phyloP scores from a whole-genome alignment of 2,888 invertebrate species.

The Venusia cambrica region DNA sequence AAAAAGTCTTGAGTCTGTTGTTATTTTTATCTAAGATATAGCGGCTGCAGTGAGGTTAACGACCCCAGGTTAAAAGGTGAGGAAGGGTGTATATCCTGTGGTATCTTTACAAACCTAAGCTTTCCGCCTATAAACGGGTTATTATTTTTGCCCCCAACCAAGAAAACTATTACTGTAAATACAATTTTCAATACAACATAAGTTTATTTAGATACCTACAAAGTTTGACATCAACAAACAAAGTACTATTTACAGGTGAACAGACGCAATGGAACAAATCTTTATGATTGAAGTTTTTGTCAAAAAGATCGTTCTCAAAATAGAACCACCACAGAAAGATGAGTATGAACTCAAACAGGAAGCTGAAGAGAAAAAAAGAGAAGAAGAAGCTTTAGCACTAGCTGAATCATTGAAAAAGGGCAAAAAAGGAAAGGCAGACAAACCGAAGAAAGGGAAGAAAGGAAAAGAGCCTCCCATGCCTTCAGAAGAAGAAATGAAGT shows the following conservation, averaged over 20 bases:
- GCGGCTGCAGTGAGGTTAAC: constrained; percentile 16
- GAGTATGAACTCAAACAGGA: constrained; percentile 64
- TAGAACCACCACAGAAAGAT: constrained; percentile 69
- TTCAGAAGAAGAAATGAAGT: constrained; percentile 73
- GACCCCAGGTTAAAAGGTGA: constrained; percentile 21
- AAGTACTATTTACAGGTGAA: no score
- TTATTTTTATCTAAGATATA: no score
- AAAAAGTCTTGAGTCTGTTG: no score
- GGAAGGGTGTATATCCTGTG: constrained; percentile 16
- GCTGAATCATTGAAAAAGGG: constrained; percentile 50
- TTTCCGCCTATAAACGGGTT: constrained; percentile 18
- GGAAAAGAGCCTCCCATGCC: constrained; percentile 63
- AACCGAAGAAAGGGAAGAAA: constrained; percentile 49
- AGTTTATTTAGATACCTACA: no score
- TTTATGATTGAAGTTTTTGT: constrained; percentile 74
- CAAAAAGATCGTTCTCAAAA: constrained; percentile 64
- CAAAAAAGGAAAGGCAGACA: constrained; percentile 39
- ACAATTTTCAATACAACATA: no score
- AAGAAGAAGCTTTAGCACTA: constrained; percentile 58
- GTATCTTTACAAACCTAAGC: constrained; percentile 16
- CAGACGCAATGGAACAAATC: constrained; percentile 63
- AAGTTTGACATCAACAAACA: no score
- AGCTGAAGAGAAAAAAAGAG: constrained; percentile 54
- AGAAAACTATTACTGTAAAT: no score
- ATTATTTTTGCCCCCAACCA: constrained; percentile 2